Evolutionary conservation across 2,888 invertebrate species (phyloP).

Genomic region (Platycnemis pennipes): DNA sequence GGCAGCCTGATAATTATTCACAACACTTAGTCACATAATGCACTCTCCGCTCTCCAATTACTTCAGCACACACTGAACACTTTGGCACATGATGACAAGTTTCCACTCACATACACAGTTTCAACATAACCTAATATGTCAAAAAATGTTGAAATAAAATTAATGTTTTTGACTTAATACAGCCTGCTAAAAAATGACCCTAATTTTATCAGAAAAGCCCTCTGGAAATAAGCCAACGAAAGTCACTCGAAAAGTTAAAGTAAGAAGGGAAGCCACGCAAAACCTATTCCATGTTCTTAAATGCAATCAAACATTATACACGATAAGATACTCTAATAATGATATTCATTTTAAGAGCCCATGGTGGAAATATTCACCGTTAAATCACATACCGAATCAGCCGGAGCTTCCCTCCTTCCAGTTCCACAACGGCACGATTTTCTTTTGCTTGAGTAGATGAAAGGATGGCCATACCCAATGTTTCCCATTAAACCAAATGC

Average conservation of each 20-base stretch:
- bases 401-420: constrained; percentile 32
- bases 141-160: too few species aligned
- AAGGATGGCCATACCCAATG: neutral
- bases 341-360: neutral
- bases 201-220: neutral
- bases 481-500: neutral
- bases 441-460: constrained; percentile 41
- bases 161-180: too few species aligned
- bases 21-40: too few species aligned
- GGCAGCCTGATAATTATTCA: too few species aligned
- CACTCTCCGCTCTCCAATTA: too few species aligned
- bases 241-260: constrained; percentile 66
- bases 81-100: too few species aligned
- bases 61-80: too few species aligned
- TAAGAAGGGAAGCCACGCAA: constrained; percentile 27
- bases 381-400: constrained; percentile 36
- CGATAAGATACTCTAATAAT: neutral
- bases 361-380: neutral
- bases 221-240: constrained; percentile 19
- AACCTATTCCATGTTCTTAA: neutral
- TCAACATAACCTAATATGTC: too few species aligned
- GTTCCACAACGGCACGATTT: constrained; percentile 20
- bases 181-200: neutral
- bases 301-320: neutral
- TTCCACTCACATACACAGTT: too few species aligned